phyloP scores from a whole-genome alignment of 2,888 invertebrate genomes.

The Colletes collaris region DNA sequence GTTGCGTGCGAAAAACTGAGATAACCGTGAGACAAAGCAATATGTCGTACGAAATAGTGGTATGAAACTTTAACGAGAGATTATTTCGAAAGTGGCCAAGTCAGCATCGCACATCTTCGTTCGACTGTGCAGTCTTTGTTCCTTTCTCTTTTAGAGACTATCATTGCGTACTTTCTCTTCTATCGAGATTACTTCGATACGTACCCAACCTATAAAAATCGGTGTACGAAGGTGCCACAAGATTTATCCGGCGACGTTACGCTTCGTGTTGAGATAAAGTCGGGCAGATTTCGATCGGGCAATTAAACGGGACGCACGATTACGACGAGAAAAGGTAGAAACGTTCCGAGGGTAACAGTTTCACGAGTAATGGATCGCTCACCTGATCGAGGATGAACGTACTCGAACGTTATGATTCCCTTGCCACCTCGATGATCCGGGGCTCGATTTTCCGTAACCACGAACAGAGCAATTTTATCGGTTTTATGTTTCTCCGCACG shows the following conservation, averaged over 20 bases:
- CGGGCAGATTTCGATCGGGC: neutral
- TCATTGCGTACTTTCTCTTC: conserved; percentile 56
- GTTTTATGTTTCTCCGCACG: neutral
- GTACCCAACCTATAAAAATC: conserved; percentile 53
- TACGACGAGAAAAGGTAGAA: neutral
- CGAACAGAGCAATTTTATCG: conserved; percentile 15
- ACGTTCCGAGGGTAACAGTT: neutral
- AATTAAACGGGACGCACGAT: neutral
- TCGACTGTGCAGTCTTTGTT: conserved; percentile 10
- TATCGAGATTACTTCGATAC: conserved; percentile 14
- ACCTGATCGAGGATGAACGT: conserved; percentile 51
- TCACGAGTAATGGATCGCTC: conserved; percentile 27
- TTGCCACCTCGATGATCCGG: conserved; percentile 41
- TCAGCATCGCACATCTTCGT: conserved; percentile 17
- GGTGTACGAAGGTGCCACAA: conserved; percentile 10
- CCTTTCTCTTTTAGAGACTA: conserved; percentile 46
- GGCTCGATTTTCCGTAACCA: conserved; percentile 33
- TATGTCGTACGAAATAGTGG: neutral
- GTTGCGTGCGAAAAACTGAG: neutral
- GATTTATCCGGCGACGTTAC: neutral
- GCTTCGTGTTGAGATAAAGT: neutral
- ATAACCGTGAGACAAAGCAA: neutral
- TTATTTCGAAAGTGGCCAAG: conserved; percentile 7
- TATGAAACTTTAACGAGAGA: conserved; percentile 2
- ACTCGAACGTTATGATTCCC: conserved; percentile 15